A percentile compares a stretch with the other conserved stretches of the same genome.
phyloP scores from a whole-genome alignment of 1,140 invertebrate species.

The Hestina assimilis region DNA sequence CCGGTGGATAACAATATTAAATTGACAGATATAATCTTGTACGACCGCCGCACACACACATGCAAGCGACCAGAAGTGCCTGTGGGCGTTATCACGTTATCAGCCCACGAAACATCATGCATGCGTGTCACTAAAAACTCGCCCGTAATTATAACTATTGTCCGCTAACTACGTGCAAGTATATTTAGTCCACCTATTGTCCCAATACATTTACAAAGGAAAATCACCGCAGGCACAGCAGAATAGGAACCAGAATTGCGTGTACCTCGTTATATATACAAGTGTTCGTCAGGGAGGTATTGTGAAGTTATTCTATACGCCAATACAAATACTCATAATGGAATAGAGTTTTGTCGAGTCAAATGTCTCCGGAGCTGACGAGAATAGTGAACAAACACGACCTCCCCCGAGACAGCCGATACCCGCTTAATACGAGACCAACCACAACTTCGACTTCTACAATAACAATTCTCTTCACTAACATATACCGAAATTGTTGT shows the following conservation, averaged over 20 bases:
- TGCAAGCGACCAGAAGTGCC: background rate
- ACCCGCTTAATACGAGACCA: constrained; percentile 26
- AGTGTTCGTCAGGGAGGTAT: constrained; percentile 33
- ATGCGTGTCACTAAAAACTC: constrained; percentile 13
- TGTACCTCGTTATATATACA: background rate
- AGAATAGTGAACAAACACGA: constrained; percentile 40
- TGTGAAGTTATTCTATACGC: constrained; percentile 39
- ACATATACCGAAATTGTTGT: background rate
- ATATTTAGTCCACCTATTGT: constrained; percentile 11
- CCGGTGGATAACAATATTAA: background rate
- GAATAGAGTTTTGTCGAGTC: constrained; percentile 43
- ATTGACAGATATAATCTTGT: background rate
- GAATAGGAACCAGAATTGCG: background rate
- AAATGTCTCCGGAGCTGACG: constrained; percentile 36
- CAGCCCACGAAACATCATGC: background rate
- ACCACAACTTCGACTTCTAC: constrained; percentile 16
- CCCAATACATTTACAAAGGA: background rate
- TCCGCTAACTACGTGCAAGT: constrained; percentile 7
- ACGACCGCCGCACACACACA: background rate
- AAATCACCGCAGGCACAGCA: background rate
- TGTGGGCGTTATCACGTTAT: constrained; percentile 11
- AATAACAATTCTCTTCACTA: background rate
- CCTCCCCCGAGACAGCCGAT: constrained; percentile 39
- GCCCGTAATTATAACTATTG: constrained; percentile 17
- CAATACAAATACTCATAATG: constrained; percentile 40